Evolutionary conservation across 1,140 invertebrate genomes (phyloP).

Genomic region (Zophobas morio): DNA sequence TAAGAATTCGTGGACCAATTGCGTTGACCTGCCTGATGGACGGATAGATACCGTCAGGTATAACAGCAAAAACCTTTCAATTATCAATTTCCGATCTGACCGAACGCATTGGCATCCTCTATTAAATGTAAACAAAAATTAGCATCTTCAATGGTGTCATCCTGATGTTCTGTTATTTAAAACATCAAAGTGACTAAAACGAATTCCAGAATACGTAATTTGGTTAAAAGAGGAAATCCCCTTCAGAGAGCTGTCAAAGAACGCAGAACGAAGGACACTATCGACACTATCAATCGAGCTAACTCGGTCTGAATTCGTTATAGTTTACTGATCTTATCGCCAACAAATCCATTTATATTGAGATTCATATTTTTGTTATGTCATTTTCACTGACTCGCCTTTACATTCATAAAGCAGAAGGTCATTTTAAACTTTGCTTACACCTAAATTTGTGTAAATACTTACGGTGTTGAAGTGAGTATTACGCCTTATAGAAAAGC

Average conservation of each 20-base stretch:
- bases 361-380: slow-evolving; percentile 62
- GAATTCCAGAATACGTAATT: slow-evolving; percentile 61
- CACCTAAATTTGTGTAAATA: neutral
- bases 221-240: slow-evolving; percentile 61
- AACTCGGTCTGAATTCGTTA: slow-evolving; percentile 57
- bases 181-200: slow-evolving; percentile 42
- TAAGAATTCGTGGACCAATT: neutral
- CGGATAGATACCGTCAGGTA: slow-evolving; percentile 13
- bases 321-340: slow-evolving; percentile 58
- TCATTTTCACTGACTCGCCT: slow-evolving; percentile 54
- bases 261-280: slow-evolving; percentile 59
- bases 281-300: slow-evolving; percentile 59
- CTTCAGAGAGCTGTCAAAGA: slow-evolving; percentile 58
- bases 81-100: slow-evolving; percentile 49
- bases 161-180: slow-evolving; percentile 31
- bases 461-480: neutral
- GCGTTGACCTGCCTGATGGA: neutral
- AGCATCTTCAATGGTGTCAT: slow-evolving; percentile 44
- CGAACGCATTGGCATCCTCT: slow-evolving; percentile 24
- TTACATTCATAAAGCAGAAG: slow-evolving; percentile 47
- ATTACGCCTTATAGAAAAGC: neutral
- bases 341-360: slow-evolving; percentile 64
- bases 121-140: slow-evolving; percentile 46
- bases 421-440: slow-evolving; percentile 19
- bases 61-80: slow-evolving; percentile 50